Evolutionary conservation across 2,113 vertebrate species (phyloP).

Genomic region (Lycaon pictus): DNA sequence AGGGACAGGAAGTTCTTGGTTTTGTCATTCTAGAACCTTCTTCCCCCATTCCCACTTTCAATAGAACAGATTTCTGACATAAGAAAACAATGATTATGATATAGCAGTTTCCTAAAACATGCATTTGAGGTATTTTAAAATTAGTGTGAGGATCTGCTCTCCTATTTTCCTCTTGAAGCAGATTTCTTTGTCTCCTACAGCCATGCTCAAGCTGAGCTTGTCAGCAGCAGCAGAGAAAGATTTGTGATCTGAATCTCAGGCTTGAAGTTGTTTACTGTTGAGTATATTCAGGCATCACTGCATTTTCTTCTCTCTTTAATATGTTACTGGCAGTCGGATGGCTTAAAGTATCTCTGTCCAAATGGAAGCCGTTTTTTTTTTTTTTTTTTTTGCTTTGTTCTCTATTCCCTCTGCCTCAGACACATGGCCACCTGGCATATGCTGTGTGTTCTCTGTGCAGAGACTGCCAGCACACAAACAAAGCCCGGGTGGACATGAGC

Average conservation of each 20-base stretch:
- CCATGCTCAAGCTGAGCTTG: slow-evolving; percentile 26
- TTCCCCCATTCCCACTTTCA: not conserved
- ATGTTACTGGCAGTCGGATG: slow-evolving; percentile 64
- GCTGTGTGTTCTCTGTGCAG: slow-evolving; percentile 59
- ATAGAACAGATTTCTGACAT: not conserved
- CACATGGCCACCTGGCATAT: slow-evolving; percentile 80
- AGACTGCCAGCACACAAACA: slow-evolving; percentile 71
- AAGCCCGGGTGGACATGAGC: slow-evolving; percentile 60
- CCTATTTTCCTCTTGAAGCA: not conserved
- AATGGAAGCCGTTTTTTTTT: slow-evolving; percentile 58
- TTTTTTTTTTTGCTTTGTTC: slow-evolving; percentile 71
- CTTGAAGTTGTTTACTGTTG: slow-evolving; percentile 74
- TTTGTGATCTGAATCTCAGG: slow-evolving; percentile 68
- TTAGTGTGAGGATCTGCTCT: not conserved
- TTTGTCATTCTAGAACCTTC: slow-evolving; percentile 27
- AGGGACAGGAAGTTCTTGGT: not conserved
- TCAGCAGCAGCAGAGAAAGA: slow-evolving; percentile 56
- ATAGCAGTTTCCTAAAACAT: not conserved
- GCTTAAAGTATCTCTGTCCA: slow-evolving; percentile 76
- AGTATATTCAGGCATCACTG: slow-evolving; percentile 67
- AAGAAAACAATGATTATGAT: not conserved
- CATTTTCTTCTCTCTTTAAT: slow-evolving; percentile 69
- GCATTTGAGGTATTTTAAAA: not conserved
- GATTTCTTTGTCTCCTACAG: slow-evolving; percentile 70
- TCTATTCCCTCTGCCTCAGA: slow-evolving; percentile 67